Conservation (phyloP, 1,140 invertebrate genomes). For the Battus philenor region DNA sequence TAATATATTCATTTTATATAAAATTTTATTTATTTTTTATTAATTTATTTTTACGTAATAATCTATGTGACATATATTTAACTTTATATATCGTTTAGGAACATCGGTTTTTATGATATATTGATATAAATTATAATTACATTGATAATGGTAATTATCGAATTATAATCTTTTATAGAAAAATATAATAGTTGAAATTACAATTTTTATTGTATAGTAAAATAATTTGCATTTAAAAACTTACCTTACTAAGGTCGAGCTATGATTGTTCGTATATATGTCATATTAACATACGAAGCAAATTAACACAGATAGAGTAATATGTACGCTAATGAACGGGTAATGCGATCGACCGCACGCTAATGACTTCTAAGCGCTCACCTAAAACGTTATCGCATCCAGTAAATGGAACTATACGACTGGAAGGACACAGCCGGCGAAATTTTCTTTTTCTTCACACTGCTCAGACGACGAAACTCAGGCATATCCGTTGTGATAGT, state of each 20-base stretch:
- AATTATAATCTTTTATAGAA: no score
- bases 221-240: no score
- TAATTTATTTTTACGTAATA: no score
- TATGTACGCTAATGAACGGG: conserved; percentile 37
- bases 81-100: no score
- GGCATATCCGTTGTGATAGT: conserved; percentile 62
- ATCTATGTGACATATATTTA: no score
- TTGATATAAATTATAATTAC: no score
- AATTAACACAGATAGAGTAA: conserved; percentile 27
- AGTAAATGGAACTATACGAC: conserved; percentile 48
- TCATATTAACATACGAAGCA: conserved; percentile 19
- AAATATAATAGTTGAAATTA: no score
- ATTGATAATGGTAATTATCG: no score
- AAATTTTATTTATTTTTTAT: no score
- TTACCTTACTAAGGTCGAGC: conserved; percentile 19
- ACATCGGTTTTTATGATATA: no score
- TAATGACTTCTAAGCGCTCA: conserved; percentile 52
- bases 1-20: background rate
- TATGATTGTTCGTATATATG: conserved; percentile 1
- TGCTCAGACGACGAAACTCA: conserved; percentile 56
- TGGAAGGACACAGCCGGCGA: conserved; percentile 39
- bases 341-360: conserved; percentile 35
- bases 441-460: conserved; percentile 71
- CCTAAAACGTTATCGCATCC: conserved; percentile 73
- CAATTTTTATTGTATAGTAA: no score